Conservation (phyloP, 2,888 invertebrate genomes). For the Epistrophella euchroma region DNA sequence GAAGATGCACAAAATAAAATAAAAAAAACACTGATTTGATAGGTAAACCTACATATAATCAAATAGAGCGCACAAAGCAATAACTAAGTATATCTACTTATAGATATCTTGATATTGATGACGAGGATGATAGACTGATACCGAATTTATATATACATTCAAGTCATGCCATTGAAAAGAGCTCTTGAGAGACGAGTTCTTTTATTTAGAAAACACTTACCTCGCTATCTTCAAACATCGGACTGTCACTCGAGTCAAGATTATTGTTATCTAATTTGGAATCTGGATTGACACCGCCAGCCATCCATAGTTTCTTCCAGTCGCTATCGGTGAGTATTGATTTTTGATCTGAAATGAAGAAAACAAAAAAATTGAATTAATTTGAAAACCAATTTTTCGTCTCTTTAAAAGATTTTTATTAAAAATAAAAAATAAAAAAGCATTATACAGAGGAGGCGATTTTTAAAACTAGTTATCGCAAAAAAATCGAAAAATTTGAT, state of each 20-base stretch:
- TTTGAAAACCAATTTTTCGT: background rate
- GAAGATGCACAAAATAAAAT: conserved; percentile 1
- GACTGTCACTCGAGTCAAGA: conserved; percentile 84
- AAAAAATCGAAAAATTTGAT: too few species aligned
- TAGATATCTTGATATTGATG: conserved; percentile 19
- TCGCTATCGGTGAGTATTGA: conserved; percentile 84
- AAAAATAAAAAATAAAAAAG: too few species aligned
- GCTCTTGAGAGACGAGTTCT: conserved; percentile 36
- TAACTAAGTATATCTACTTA: background rate
- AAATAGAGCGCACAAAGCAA: background rate
- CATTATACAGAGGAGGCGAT: too few species aligned
- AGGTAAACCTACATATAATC: background rate
- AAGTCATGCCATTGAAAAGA: conserved; percentile 23
- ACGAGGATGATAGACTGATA: conserved; percentile 2
- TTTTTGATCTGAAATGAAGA: conserved; percentile 83
- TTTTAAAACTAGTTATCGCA: too few species aligned
- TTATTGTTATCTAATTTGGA: conserved; percentile 83
- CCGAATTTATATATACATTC: background rate
- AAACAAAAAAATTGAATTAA: conserved; percentile 46
- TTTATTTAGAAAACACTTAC: conserved; percentile 80
- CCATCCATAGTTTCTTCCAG: conserved; percentile 84
- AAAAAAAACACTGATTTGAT: too few species aligned
- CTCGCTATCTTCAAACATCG: conserved; percentile 84
- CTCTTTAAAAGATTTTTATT: background rate
- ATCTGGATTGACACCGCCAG: conserved; percentile 83